Percentiles rank a stretch among this genome's conserved stretches.
Evolutionary conservation across 2,888 invertebrate genomes (phyloP).

Genomic region (Toxonevra muliebris): DNA sequence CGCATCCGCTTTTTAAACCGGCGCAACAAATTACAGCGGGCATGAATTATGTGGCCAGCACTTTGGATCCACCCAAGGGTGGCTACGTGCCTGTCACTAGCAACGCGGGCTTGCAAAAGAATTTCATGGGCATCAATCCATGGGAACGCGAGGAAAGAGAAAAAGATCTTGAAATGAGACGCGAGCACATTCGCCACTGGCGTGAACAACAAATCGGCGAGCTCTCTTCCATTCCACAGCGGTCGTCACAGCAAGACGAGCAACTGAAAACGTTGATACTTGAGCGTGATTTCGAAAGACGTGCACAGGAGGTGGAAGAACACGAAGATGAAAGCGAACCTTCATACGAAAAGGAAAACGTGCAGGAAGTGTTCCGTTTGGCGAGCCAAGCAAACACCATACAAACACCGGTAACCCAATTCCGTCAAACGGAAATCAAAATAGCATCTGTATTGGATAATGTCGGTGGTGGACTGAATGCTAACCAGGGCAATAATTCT

Average conservation of each 20-base stretch:
- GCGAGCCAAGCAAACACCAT: slow-evolving; percentile 64
- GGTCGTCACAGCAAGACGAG: slow-evolving; percentile 85
- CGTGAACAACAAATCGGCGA: slow-evolving; percentile 89
- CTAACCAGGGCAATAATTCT: slow-evolving; percentile 23
- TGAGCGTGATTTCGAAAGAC: slow-evolving; percentile 93
- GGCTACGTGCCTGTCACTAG: slow-evolving; percentile 71
- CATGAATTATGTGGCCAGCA: slow-evolving; percentile 74
- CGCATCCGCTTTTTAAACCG: slow-evolving; percentile 73
- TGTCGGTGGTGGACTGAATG: slow-evolving; percentile 21
- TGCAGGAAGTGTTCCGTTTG: slow-evolving; percentile 68
- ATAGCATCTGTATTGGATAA: slow-evolving; percentile 46
- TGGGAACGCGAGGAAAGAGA: slow-evolving; percentile 96
- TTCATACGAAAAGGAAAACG: slow-evolving; percentile 61
- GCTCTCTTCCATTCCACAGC: slow-evolving; percentile 73
- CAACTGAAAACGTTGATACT: slow-evolving; percentile 87
- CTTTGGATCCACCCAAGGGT: slow-evolving; percentile 78
- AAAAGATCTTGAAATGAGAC: slow-evolving; percentile 75
- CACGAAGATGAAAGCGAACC: slow-evolving; percentile 74
- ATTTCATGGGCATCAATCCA: slow-evolving; percentile 73
- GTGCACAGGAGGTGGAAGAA: slow-evolving; percentile 81
- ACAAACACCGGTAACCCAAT: slow-evolving; percentile 64
- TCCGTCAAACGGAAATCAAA: slow-evolving; percentile 63
- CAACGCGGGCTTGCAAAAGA: slow-evolving; percentile 43
- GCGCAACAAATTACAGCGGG: slow-evolving; percentile 53
- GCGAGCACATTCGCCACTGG: slow-evolving; percentile 80